Evolutionary conservation across 2,888 invertebrate genomes (phyloP), one percentile per base, ranked within the genome.

Genomic region (Trisateles emortualis): DNA sequence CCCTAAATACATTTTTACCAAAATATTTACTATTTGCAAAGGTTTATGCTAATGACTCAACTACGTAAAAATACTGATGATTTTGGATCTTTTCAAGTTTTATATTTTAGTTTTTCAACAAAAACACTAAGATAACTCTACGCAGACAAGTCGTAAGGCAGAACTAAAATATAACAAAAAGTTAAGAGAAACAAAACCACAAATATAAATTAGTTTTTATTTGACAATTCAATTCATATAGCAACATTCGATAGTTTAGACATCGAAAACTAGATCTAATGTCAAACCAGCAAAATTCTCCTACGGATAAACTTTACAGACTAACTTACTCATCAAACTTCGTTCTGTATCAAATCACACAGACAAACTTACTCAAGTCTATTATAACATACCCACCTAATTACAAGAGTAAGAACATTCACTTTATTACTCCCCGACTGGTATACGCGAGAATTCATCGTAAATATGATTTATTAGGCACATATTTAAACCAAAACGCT

Each of bases 391-490:
- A 39, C 36, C 49, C 41, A 24, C 16, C 33, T 36, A 62, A 66
- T 53, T 56, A 48, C 50, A 58, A 3, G 8, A 41, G 14, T 41
- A 16, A 42, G n/a, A 56, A 52, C 42, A 51, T 57, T 54, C 39
- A 59, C 46, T 54, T 56, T 38, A 64, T 67, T 58, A 60, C 48
- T 44, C 46, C 39, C 47, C 43, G 64, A 53, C 57, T 47, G 47
- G 59, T 55, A 41, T 30, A 52, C 38, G 32, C 45, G 24, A 51
- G 52, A 54, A 56, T 59, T 45, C 19, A 47, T 47, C 53, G 42
- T 65, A 62, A 68, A 59, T 59, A 54, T 68, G 62, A 68, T 68
- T 68, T 68, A 68, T 68, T 62, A 64, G 57, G 52, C 43, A 54
- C 55, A 48, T 45, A 67, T 64, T 64, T 50, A 52, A 55, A 61